phyloP scores from a whole-genome alignment of 2,113 vertebrate species.

The Furnarius figulus region DNA sequence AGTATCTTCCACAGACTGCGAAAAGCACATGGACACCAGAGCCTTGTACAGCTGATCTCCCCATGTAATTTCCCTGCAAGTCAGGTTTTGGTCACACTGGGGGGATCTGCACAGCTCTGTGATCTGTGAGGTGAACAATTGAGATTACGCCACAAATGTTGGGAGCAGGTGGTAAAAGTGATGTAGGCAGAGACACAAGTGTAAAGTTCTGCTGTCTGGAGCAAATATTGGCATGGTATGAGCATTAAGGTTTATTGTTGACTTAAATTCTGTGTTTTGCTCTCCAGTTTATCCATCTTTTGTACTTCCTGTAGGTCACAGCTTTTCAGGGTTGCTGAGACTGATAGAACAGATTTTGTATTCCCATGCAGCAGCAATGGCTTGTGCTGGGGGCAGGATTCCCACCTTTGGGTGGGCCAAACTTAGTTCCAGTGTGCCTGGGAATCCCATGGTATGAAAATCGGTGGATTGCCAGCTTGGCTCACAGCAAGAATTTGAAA shows the following conservation, averaged over 20 bases:
- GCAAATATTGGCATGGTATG: not conserved
- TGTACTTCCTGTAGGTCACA: not conserved
- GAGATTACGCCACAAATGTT: not conserved
- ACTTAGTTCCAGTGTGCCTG: not conserved
- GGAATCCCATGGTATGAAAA: not conserved
- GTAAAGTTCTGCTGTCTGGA: not conserved
- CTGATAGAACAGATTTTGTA: not conserved
- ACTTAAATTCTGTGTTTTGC: not conserved
- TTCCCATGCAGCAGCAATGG: fast-evolving
- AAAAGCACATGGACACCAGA: not conserved
- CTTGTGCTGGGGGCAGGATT: not conserved
- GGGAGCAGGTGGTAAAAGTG: not conserved
- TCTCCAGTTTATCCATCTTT: not conserved
- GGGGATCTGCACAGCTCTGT: not conserved
- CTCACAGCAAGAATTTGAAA: not conserved
- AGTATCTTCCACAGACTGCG: not conserved
- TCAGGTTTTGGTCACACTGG: not conserved
- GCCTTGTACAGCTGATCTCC: not conserved
- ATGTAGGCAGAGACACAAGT: not conserved
- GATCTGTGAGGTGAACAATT: not conserved
- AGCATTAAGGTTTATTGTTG: not conserved
- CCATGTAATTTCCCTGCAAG: not conserved
- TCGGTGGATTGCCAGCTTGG: not conserved
- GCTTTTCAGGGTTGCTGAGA: not conserved
- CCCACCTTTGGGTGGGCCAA: not conserved